These are phyloP conservation scores for Ariopsis seemanni DNA, from an alignment of 2,113 vertebrate species.

Conservation along the genomic window DNA sequence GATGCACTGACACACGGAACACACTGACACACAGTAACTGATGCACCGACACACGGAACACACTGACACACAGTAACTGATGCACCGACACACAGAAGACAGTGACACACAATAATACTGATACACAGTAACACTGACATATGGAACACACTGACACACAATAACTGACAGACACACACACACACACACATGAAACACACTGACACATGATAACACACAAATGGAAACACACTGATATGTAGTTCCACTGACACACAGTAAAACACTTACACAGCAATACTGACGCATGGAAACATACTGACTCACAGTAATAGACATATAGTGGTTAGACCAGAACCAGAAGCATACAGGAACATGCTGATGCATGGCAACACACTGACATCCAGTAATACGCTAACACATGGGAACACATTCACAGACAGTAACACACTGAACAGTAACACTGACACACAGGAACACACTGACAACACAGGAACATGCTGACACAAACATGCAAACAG, in stretches of 20 bases:
- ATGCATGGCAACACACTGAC: no score
- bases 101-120: no score
- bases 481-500: background rate
- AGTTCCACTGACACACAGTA: background rate
- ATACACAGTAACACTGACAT: no score
- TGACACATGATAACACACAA: background rate
- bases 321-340: no score
- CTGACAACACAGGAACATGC: background rate
- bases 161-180: background rate
- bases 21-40: no score
- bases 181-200: background rate
- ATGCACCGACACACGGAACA: no score
- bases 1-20: background rate
- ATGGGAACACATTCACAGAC: background rate
- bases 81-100: no score
- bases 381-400: background rate
- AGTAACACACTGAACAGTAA: background rate
- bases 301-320: background rate
- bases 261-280: background rate
- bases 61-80: background rate
- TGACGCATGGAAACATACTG: background rate
- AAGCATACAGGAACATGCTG: no score
- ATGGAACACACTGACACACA: background rate
- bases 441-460: constrained; percentile 1
- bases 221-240: background rate